Base-by-base conservation (phyloP, 2,113 vertebrate genomes). In the Crotalus tigris region DNA sequence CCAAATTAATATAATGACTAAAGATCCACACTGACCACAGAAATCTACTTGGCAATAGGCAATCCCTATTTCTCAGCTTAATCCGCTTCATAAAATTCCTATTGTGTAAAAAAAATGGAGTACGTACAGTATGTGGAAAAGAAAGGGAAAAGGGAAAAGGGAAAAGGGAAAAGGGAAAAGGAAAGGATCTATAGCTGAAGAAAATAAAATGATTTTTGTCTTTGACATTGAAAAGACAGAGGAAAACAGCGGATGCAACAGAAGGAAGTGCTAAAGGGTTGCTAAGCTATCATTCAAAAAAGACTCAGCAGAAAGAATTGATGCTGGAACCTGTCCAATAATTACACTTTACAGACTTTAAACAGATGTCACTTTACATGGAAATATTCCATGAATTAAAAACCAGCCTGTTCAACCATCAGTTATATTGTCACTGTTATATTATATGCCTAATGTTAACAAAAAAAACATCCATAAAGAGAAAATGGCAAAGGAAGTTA, bases 381-480 rank as follows among this genome's bases (percentile, higher is more conserved):
- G 95, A 97, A 97, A 95, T 97, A 96, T 95, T 96, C 94, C 94
- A 96, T 95, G 94, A 95, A 96, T 97, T 97, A 97, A 97, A 96
- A 97, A 95, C 61, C 93, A 91, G 90, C 89, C 96, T 92, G 95
- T 97, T 97, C 97, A 96, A 88, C 87, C 95, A 94, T 97, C 95
- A 96, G 59, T 97, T 97, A 95, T 33, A 94, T 64, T 96, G 93
- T 95, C 95, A 94, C 93, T 96, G 94, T 55, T 88, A 86, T 85
- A 94, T 95, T 90, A 85, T 94, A 95, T 93, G 88, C 94, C 96
- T 96, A 94, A 96, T 88, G 93, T 94, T 96, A 97, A 97, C 94
- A 92, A 93, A 92, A 93, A 94, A 44, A 44, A 44, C 19, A 8
- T 17, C 33, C 75, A 81, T 95, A 94, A 96, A 97, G 95, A 92